phyloP scores from a whole-genome alignment of 1,140 invertebrate species.

The Penaeus indicus region DNA sequence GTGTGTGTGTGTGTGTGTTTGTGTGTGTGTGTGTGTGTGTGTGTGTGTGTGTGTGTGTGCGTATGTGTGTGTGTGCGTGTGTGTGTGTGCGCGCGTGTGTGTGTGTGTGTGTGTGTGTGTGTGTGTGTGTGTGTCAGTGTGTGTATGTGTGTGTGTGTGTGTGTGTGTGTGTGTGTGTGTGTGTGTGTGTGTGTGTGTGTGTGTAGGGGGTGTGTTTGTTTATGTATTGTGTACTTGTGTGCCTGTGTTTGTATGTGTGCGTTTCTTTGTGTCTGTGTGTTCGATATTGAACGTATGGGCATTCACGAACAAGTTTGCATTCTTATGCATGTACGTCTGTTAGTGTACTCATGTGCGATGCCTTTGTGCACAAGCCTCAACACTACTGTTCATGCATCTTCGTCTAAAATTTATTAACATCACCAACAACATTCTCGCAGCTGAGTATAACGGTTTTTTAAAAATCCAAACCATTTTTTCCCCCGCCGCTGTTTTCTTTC shows the following conservation, averaged over 20 bases:
- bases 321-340: no score
- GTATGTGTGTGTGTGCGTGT: neutral
- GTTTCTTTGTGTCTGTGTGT: neutral
- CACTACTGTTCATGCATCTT: no score
- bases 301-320: no score
- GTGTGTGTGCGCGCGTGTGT: neutral
- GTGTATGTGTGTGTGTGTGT: slow-evolving; percentile 9
- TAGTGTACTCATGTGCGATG: no score
- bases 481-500: no score
- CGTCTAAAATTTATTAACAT: no score
- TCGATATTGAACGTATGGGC: neutral
- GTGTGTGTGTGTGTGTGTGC: neutral
- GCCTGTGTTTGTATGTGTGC: neutral
- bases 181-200: neutral
- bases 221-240: no score
- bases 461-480: no score
- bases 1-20: neutral
- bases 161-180: neutral
- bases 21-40: neutral
- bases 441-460: no score
- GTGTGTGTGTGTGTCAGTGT: neutral
- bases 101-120: slow-evolving; percentile 4
- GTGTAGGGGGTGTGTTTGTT: no score
- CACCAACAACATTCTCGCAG: no score
- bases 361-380: no score